Evolutionary conservation across 2,797 vertebrate genomes (phyloP), one percentile per base, ranked within the genome.

Genomic region (Bufotes viridis): DNA sequence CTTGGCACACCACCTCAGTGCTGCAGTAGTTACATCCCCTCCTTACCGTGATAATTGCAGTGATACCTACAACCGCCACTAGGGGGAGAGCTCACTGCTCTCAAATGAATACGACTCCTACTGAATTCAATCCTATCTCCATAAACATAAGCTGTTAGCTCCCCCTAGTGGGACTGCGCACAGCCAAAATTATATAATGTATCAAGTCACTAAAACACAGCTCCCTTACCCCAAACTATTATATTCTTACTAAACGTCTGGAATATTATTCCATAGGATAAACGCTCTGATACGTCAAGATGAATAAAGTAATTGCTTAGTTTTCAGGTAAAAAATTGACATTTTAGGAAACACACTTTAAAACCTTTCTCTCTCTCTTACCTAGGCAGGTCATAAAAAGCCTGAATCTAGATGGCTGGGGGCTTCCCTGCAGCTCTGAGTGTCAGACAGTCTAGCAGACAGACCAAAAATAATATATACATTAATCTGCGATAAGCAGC

Each of bases 391-490:
- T 20, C 58, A 29, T 82, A 84, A 29, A 67, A 69, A 70, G 61
- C 34, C 14, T 67, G 60, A 78, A 60, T 20, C 22, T 6, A 22
- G 55, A 84, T 78, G 1, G 81, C 87, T 83, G 9, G 51, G 80
- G 81, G 81, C 61, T 69, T 49, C 81, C 81, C 87, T 58, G 72
- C 72, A 58, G 87, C 87, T 87, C 24, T 14, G 7, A 78, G 72
- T 88, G 81, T 57, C 87, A 88, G 72, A 78, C 87, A 22, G 74
- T 84, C 74, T 84, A 83, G 81, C 87, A 84, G 81, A 67, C 74
- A 60, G 61, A 24, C 74, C 87, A 78, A 72, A 88, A 84, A 84
- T 82, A 87, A 87, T 51, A 83, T 69, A 87, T 80, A 87, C 57
- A 82, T 87, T 87, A 65, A 82, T 87, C 49, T 87, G 53, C 22